Evolutionary conservation across 2,888 invertebrate species (phyloP).

Genomic region (Spilarctia lutea): DNA sequence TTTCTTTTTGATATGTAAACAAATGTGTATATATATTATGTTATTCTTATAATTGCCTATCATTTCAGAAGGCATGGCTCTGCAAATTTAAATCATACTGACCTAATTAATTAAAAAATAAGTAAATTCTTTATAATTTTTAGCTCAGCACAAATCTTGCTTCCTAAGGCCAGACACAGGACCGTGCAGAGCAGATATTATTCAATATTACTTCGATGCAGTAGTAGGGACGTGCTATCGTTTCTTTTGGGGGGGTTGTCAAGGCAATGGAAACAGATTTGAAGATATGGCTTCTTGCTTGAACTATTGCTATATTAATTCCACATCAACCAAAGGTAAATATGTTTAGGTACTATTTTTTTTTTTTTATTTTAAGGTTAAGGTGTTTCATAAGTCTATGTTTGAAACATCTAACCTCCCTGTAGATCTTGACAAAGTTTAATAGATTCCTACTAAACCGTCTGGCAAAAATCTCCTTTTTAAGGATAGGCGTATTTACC

Average conservation of each 20-base stretch:
- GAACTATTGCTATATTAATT: slow-evolving; percentile 59
- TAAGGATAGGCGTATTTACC: too few relatives aligned
- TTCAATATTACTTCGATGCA: slow-evolving; percentile 75
- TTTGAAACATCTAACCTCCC: neutral
- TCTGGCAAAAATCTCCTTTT: too few relatives aligned
- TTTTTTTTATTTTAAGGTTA: neutral
- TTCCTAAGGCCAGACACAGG: slow-evolving; percentile 77
- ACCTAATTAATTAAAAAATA: too few relatives aligned
- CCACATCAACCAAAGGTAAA: slow-evolving; percentile 44
- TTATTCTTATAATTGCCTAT: too few relatives aligned
- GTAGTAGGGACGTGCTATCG: slow-evolving; percentile 64
- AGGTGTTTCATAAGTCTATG: too few relatives aligned
- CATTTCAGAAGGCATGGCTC: too few relatives aligned
- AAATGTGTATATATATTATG: too few relatives aligned
- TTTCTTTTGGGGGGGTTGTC: slow-evolving; percentile 80
- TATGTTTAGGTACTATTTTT: slow-evolving; percentile 9
- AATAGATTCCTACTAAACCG: too few relatives aligned
- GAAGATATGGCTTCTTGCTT: slow-evolving; percentile 57
- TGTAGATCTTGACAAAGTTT: too few relatives aligned
- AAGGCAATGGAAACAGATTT: slow-evolving; percentile 79
- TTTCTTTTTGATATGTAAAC: too few relatives aligned
- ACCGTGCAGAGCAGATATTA: slow-evolving; percentile 75
- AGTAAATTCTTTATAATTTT: neutral
- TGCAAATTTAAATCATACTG: too few relatives aligned
- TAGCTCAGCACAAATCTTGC: slow-evolving; percentile 62